A percentile compares a stretch with the other conserved stretches of the same genome.
These are phyloP conservation scores for Vanessa atalanta DNA, from an alignment of 1,140 invertebrate genomes.

Conservation along the genomic window DNA sequence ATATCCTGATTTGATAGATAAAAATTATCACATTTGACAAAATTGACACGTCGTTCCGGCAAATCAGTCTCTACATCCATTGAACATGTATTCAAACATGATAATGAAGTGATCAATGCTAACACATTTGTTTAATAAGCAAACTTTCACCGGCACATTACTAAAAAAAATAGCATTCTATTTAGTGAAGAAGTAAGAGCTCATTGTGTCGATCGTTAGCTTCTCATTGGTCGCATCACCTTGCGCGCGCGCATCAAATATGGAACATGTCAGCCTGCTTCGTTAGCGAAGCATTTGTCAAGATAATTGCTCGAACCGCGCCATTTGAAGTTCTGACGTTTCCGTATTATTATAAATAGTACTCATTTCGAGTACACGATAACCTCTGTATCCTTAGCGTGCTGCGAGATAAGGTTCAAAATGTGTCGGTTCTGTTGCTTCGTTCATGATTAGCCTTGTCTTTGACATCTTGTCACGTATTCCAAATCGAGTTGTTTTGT, in stretches of 20 bases:
- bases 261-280: conserved; percentile 57
- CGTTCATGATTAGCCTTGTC: conserved; percentile 49
- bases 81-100: neutral
- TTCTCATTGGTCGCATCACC: conserved; percentile 59
- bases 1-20: no score
- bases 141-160: conserved; percentile 48
- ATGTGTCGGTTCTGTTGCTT: conserved; percentile 16
- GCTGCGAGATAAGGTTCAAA: conserved; percentile 35
- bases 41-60: no score
- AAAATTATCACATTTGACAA: no score
- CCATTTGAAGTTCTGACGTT: conserved; percentile 62
- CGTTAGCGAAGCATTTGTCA: conserved; percentile 74
- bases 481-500: conserved; percentile 58
- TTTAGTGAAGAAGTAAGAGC: conserved; percentile 43
- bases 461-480: conserved; percentile 63
- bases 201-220: conserved; percentile 59
- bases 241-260: conserved; percentile 58
- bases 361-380: conserved; percentile 34
- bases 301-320: conserved; percentile 67
- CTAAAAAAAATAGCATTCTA: conserved; percentile 57
- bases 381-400: conserved; percentile 25
- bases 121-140: conserved; percentile 35
- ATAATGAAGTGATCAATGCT: conserved; percentile 9
- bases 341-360: conserved; percentile 65
- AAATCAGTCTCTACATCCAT: neutral